These are phyloP conservation scores for Hippopotamyrus pictus DNA, from an alignment of 2,797 vertebrate genomes.

Conservation along the genomic window DNA sequence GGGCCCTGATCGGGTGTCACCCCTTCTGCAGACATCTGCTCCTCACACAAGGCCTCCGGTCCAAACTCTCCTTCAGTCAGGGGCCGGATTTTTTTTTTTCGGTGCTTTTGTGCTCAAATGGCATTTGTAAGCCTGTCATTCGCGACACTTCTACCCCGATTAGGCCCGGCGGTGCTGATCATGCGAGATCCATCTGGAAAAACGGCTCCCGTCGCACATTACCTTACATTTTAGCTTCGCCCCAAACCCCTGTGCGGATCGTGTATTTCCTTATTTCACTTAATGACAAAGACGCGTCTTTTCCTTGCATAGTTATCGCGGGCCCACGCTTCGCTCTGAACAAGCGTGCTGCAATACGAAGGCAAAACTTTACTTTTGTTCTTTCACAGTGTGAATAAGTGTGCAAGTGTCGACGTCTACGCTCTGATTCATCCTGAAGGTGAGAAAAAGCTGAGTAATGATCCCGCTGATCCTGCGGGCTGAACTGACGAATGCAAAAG, in stretches of 20 bases:
- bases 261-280: not conserved
- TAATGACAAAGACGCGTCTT: not conserved
- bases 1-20: not conserved
- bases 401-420: not conserved
- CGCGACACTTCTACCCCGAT: not conserved
- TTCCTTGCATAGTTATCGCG: not conserved
- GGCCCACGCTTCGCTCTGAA: not conserved
- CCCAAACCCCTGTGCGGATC: not conserved
- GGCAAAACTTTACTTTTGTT: not conserved
- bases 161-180: not conserved
- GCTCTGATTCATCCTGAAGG: not conserved
- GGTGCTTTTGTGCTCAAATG: not conserved
- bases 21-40: not conserved
- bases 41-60: not conserved
- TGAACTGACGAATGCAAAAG: not conserved
- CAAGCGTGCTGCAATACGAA: not conserved
- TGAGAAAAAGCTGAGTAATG: not conserved
- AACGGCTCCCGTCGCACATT: not conserved
- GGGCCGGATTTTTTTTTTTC: not conserved
- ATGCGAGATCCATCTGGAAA: not conserved
- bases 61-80: not conserved
- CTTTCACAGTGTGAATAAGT: not conserved
- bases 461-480: not conserved
- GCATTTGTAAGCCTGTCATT: not conserved
- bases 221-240: not conserved